A percentile compares a stretch with the other conserved stretches of the same genome.
phyloP scores from a whole-genome alignment of 1,140 invertebrate genomes.

The Dendroctonus ponderosae region DNA sequence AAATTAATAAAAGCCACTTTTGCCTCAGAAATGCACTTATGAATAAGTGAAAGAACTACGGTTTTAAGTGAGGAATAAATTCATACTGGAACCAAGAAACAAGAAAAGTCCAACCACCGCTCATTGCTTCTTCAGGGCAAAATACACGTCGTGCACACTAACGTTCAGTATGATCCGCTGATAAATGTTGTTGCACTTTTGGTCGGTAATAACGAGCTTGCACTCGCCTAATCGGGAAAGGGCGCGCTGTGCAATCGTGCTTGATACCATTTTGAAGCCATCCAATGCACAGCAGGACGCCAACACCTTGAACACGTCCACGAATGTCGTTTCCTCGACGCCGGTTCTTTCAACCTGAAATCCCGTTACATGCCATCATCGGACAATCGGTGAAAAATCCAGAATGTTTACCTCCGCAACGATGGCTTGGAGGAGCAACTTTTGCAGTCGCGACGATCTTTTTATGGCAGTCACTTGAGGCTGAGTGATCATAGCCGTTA shows the following conservation, averaged over 20 bases:
- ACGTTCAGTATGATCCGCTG: conserved; percentile 83
- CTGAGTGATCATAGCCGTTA: conserved; percentile 87
- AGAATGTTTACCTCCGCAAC: conserved; percentile 72
- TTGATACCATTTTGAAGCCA: conserved; percentile 56
- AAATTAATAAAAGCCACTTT: no score
- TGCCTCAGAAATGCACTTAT: no score
- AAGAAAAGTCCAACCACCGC: no score
- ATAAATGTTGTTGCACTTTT: conserved; percentile 53
- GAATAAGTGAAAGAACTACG: no score
- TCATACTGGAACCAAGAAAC: no score
- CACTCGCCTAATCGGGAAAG: conserved; percentile 50
- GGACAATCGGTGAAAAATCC: no score
- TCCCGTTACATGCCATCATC: not conserved
- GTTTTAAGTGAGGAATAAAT: no score
- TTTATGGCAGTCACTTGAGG: conserved; percentile 82
- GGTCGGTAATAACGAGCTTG: conserved; percentile 53
- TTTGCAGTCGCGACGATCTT: conserved; percentile 73
- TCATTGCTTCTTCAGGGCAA: conserved; percentile 71
- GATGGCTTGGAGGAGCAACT: conserved; percentile 78
- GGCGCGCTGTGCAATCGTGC: conserved; percentile 50
- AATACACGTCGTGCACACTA: conserved; percentile 83
- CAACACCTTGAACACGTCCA: conserved; percentile 66
- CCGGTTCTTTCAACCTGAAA: conserved; percentile 66
- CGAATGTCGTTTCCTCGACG: conserved; percentile 75
- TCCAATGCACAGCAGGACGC: conserved; percentile 67